A percentile compares a stretch with the other conserved stretches of the same genome.
phyloP scores from a whole-genome alignment of 1,140 invertebrate species.

The Hirudo medicinalis region DNA sequence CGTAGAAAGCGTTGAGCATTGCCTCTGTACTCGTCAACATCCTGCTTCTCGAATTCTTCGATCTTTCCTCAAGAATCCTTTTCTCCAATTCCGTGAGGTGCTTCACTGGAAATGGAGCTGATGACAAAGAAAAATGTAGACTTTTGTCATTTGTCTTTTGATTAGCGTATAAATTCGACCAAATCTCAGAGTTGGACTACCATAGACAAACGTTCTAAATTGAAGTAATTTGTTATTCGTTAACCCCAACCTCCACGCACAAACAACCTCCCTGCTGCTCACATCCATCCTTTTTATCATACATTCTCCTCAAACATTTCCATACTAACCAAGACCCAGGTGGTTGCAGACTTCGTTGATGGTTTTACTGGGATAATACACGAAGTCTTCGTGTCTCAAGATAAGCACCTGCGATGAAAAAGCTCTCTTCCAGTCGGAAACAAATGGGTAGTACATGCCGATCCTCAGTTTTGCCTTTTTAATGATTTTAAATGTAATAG shows the following conservation, averaged over 20 bases:
- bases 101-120: conserved; percentile 11
- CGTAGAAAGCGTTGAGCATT: conserved; percentile 13
- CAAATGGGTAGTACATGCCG: conserved; percentile 16
- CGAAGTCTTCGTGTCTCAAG: conserved; percentile 12
- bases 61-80: not conserved
- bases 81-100: not conserved
- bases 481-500: no score
- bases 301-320: not conserved
- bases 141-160: not conserved
- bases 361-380: conserved; percentile 5
- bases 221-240: not conserved
- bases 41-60: not conserved
- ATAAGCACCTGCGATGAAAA: conserved; percentile 1
- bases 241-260: not conserved
- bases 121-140: not conserved
- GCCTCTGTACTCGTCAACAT: conserved; percentile 8
- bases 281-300: no score
- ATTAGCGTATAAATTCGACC: not conserved
- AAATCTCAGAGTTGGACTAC: not conserved
- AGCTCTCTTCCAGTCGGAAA: conserved; percentile 6
- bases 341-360: conserved; percentile 14
- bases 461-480: conserved; percentile 12
- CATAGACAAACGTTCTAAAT: not conserved
- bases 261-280: not conserved
- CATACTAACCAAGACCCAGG: not conserved